Evolutionary conservation across 2,113 vertebrate genomes (phyloP).

Genomic region (Vombatus ursinus): DNA sequence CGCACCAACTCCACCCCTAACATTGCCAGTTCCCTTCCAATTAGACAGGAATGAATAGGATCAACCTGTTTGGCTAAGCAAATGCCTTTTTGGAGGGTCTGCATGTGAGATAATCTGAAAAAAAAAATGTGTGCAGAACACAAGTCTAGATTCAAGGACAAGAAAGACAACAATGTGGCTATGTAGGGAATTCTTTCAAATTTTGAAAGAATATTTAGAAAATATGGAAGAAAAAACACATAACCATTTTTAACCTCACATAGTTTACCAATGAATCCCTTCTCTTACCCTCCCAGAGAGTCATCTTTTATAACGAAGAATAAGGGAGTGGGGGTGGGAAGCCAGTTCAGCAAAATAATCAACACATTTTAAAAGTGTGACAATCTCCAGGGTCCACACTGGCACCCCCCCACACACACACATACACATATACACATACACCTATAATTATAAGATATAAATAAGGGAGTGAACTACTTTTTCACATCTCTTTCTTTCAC

Average conservation of each 20-base stretch:
- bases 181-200: neutral
- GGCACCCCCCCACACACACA: too few species aligned
- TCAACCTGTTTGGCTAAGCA: constrained; percentile 1
- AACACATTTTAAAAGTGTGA: neutral
- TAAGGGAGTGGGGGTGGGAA: neutral
- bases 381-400: neutral
- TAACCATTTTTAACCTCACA: neutral
- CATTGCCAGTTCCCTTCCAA: neutral
- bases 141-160: neutral
- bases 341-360: neutral
- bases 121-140: neutral
- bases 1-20: constrained; percentile 47
- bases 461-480: neutral
- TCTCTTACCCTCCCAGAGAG: neutral
- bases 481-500: neutral
- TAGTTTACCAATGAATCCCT: neutral
- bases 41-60: constrained; percentile 13
- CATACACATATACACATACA: too few species aligned
- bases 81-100: neutral
- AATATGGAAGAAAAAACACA: neutral
- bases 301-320: neutral
- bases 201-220: neutral
- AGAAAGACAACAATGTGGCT: neutral
- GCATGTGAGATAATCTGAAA: neutral
- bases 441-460: neutral